phyloP scores from a whole-genome alignment of 35 echinoderm and acorn worm species.

The Heliocidaris tuberculata region DNA sequence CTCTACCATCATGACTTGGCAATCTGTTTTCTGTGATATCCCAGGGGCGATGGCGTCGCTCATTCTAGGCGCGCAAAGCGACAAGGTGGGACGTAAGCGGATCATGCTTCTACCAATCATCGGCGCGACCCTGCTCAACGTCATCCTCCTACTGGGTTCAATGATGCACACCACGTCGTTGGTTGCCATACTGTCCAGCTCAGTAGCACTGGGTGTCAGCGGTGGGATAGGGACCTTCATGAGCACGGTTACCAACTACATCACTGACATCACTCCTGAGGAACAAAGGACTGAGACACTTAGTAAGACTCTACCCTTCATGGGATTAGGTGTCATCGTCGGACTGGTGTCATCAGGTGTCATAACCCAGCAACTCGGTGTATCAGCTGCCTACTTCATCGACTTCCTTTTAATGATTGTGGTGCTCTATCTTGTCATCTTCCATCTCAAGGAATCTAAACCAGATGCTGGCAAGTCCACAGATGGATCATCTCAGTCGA shows the following conservation, averaged over 20 bases:
- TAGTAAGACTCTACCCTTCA: slow-evolving; percentile 67
- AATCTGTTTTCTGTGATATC: slow-evolving; percentile 61
- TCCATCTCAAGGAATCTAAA: slow-evolving; percentile 14
- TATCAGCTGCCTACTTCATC: slow-evolving; percentile 31
- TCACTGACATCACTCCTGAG: slow-evolving; percentile 79
- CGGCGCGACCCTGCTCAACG: slow-evolving; percentile 40
- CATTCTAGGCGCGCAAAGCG: slow-evolving; percentile 74
- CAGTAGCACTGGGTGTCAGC: slow-evolving; percentile 55
- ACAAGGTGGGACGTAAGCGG: slow-evolving; percentile 67
- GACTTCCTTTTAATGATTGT: not conserved
- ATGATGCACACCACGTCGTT: slow-evolving; percentile 19
- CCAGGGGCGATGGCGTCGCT: slow-evolving; percentile 68
- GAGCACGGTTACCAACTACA: slow-evolving; percentile 63
- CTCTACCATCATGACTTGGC: slow-evolving; percentile 58
- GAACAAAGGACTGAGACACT: slow-evolving; percentile 70
- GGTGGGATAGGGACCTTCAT: slow-evolving; percentile 83
- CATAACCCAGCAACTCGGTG: slow-evolving; percentile 59
- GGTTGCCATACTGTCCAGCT: slow-evolving; percentile 44
- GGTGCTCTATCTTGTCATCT: slow-evolving; percentile 44
- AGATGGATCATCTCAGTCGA: not conserved
- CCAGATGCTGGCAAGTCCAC: not conserved
- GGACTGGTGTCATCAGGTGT: slow-evolving; percentile 72
- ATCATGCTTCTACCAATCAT: slow-evolving; percentile 74
- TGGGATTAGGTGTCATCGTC: slow-evolving; percentile 71
- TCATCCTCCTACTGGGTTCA: slow-evolving; percentile 54